These are phyloP conservation scores for Deroptyus accipitrinus DNA, from an alignment of 2,113 vertebrate genomes.

Conservation along the genomic window DNA sequence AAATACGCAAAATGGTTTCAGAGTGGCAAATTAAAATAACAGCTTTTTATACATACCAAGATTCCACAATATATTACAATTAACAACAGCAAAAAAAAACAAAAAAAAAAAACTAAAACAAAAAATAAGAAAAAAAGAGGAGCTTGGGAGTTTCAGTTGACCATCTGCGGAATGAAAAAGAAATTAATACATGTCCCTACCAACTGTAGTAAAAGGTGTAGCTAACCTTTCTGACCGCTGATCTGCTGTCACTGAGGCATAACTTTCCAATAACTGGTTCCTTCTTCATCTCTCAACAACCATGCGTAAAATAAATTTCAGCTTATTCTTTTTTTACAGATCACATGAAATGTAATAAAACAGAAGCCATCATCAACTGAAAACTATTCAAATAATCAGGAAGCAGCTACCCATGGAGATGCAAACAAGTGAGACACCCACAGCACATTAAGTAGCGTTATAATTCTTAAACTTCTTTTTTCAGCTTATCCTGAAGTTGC, in stretches of 20 bases:
- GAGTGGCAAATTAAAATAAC: neutral
- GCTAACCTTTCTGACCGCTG: neutral
- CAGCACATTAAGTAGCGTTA: accelerated
- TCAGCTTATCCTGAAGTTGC: neutral
- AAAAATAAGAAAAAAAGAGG: neutral
- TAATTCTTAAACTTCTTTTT: neutral
- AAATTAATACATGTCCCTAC: neutral
- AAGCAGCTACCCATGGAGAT: neutral
- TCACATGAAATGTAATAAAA: neutral
- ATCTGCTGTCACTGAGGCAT: neutral
- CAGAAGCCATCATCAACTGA: neutral
- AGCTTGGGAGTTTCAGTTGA: neutral
- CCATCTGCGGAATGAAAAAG: neutral
- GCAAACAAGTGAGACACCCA: neutral
- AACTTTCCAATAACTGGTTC: neutral
- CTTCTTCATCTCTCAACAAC: neutral
- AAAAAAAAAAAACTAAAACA: neutral
- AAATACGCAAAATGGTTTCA: neutral
- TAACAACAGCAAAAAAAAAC: neutral
- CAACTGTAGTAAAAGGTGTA: neutral
- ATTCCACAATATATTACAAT: neutral
- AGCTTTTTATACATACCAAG: neutral
- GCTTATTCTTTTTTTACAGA: neutral
- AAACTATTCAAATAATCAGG: neutral
- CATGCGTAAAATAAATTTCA: accelerated